Conservation (phyloP, 2,888 invertebrate genomes). For the Synergus itoensis region DNA sequence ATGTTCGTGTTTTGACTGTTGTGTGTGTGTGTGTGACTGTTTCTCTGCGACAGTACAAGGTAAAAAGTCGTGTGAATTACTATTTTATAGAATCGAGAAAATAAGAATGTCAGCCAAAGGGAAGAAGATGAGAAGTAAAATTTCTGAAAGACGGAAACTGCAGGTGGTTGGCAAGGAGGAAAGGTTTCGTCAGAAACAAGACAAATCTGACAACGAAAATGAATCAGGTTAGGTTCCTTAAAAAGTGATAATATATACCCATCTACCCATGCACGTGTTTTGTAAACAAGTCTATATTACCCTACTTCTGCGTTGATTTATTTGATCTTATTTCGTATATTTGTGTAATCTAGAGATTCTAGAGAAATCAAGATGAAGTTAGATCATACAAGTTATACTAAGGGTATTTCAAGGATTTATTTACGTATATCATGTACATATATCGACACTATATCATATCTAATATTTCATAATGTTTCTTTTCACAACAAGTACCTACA, state of each 20-base stretch:
- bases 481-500: too few relatives aligned
- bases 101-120: constrained; percentile 65
- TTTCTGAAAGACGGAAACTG: constrained; percentile 64
- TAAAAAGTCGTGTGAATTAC: constrained; percentile 11
- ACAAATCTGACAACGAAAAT: constrained; percentile 71
- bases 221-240: constrained; percentile 62
- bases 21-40: neutral
- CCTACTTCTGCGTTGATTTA: neutral
- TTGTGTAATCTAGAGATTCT: neutral
- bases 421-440: too few relatives aligned
- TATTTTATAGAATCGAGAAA: neutral
- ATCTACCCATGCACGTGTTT: too few relatives aligned
- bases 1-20: neutral
- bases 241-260: neutral
- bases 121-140: constrained; percentile 61
- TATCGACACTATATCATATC: too few relatives aligned
- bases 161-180: constrained; percentile 73
- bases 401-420: too few relatives aligned
- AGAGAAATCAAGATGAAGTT: neutral
- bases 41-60: neutral
- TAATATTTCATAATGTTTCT: too few relatives aligned
- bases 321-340: neutral
- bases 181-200: constrained; percentile 70
- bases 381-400: too few relatives aligned
- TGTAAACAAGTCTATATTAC: neutral